phyloP scores from a whole-genome alignment of 2,797 vertebrate genomes.

The Heliangelus exortis region DNA sequence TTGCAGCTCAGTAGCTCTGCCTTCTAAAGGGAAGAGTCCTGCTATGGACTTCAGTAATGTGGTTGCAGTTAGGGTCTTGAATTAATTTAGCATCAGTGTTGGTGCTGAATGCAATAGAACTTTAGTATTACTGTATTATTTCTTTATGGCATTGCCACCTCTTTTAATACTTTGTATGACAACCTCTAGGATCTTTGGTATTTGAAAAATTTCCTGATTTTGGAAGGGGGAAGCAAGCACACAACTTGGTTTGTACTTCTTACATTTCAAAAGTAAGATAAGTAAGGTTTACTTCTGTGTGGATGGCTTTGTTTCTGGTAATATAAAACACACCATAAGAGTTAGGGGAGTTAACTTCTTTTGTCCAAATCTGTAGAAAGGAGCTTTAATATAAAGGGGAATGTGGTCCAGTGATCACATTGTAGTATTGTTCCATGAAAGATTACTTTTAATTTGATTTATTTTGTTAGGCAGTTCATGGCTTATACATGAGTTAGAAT shows the following conservation, averaged over 20 bases:
- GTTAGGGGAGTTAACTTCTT: background rate
- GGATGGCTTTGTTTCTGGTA: no score
- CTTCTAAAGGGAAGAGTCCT: background rate
- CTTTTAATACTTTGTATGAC: background rate
- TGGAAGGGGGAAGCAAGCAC: background rate
- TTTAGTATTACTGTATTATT: background rate
- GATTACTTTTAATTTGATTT: background rate
- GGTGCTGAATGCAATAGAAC: background rate
- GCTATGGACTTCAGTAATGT: background rate
- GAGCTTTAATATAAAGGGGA: background rate
- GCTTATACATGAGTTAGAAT: background rate
- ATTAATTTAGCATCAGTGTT: background rate
- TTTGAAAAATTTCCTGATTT: background rate
- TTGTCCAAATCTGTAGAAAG: background rate
- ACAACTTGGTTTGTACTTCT: background rate
- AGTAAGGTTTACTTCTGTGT: fast-evolving
- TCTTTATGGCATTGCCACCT: background rate
- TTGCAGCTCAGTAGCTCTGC: background rate
- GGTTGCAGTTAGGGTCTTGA: background rate
- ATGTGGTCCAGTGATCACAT: background rate
- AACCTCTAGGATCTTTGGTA: background rate
- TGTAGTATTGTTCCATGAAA: background rate
- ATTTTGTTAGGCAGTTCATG: background rate
- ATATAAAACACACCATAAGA: background rate
- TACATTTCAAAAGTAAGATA: background rate